These are phyloP conservation scores for Piliocolobus tephrosceles DNA, from an alignment of 2,113 vertebrate species.

Conservation along the genomic window DNA sequence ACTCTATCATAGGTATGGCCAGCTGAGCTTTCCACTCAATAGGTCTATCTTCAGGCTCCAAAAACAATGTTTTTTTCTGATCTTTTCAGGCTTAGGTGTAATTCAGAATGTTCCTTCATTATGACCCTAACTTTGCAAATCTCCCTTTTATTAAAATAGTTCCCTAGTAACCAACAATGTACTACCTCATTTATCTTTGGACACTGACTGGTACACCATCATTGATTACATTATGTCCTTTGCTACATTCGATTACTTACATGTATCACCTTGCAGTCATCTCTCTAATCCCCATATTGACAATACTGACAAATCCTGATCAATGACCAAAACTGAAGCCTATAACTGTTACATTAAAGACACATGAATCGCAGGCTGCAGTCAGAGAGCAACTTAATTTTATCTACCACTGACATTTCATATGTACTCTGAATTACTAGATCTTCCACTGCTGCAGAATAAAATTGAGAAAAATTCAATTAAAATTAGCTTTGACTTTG, in stretches of 20 bases:
- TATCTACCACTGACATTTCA: not conserved
- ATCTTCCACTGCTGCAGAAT: not conserved
- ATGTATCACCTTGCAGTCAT: not conserved
- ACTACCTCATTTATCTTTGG: not conserved
- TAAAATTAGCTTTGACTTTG: not conserved
- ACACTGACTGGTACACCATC: not conserved
- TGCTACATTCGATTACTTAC: not conserved
- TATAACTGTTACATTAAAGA: not conserved
- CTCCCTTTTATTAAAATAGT: not conserved
- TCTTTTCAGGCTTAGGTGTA: not conserved
- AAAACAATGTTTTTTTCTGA: not conserved
- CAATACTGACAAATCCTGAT: not conserved
- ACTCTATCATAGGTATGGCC: accelerated
- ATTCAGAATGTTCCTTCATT: not conserved
- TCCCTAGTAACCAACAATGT: not conserved
- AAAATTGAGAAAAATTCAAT: not conserved
- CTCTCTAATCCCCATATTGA: not conserved
- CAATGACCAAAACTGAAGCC: not conserved
- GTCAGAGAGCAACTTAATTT: not conserved
- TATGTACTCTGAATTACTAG: not conserved
- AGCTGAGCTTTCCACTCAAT: not conserved
- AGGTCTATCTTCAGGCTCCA: not conserved
- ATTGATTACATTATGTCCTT: not conserved
- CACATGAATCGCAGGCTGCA: not conserved
- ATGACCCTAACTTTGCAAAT: not conserved